A percentile compares a stretch with the other conserved stretches of the same genome.
These are phyloP conservation scores for Indri indri DNA, from an alignment of 2,113 vertebrate species.

Conservation along the genomic window DNA sequence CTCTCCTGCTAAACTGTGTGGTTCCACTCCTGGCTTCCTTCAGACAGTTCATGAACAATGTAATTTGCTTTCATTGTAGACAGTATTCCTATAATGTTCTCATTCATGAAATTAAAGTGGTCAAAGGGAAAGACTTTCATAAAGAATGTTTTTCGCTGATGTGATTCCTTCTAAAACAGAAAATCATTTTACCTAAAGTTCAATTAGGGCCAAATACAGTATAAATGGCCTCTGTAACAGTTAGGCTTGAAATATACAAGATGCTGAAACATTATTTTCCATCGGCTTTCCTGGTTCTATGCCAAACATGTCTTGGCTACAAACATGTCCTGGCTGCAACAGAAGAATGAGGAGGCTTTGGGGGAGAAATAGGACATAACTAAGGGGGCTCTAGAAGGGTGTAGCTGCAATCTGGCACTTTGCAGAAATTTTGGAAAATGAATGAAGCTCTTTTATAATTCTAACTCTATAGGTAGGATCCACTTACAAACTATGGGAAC, in stretches of 20 bases:
- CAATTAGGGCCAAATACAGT: slow-evolving; percentile 47
- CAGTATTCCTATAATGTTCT: background rate
- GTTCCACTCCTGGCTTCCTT: background rate
- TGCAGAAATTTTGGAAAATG: slow-evolving; percentile 44
- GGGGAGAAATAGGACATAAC: background rate
- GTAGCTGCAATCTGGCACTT: background rate
- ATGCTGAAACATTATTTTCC: slow-evolving; percentile 39
- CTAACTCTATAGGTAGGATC: background rate
- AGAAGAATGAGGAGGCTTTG: background rate
- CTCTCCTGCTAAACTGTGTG: background rate
- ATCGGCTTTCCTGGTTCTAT: background rate
- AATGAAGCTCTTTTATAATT: slow-evolving; percentile 48
- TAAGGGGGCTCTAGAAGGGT: background rate
- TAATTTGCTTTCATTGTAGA: background rate
- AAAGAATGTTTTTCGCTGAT: slow-evolving; percentile 16
- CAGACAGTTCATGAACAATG: background rate
- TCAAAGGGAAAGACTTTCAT: slow-evolving; percentile 7
- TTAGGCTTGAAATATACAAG: slow-evolving; percentile 23
- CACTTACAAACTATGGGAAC: background rate
- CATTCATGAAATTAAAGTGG: slow-evolving; percentile 10
- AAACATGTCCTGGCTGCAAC: slow-evolving; percentile 23
- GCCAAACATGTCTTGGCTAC: slow-evolving; percentile 41
- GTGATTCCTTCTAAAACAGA: slow-evolving; percentile 53
- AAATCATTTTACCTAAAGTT: slow-evolving; percentile 53
- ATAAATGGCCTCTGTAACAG: slow-evolving; percentile 38